These are phyloP conservation scores for Riparia riparia DNA, from an alignment of 2,113 vertebrate genomes.

Conservation along the genomic window DNA sequence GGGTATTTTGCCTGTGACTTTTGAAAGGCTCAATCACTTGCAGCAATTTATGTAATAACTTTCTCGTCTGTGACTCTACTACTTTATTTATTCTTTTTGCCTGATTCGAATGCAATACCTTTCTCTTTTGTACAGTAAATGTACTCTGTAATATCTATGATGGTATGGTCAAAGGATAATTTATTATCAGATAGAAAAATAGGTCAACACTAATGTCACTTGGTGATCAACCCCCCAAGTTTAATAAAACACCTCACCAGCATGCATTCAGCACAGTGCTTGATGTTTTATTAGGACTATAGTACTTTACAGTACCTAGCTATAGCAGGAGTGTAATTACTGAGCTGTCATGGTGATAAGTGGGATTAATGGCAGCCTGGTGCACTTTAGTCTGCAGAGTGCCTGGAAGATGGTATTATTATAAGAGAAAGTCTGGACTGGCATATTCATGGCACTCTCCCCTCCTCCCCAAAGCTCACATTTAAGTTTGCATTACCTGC, in stretches of 20 bases:
- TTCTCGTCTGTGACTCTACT: conserved; percentile 64
- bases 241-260: conserved; percentile 87
- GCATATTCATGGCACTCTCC: conserved; percentile 77
- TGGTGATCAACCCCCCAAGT: conserved; percentile 86
- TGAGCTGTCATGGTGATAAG: conserved; percentile 92
- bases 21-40: conserved; percentile 77
- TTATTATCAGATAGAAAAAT: conserved; percentile 92
- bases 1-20: conserved; percentile 63
- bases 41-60: conserved; percentile 76
- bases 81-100: conserved; percentile 73
- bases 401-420: conserved; percentile 88
- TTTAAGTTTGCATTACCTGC: conserved; percentile 75
- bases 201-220: conserved; percentile 88
- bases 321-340: conserved; percentile 87
- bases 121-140: conserved; percentile 76
- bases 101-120: conserved; percentile 59
- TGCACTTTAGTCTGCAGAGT: conserved; percentile 88
- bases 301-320: conserved; percentile 83
- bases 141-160: conserved; percentile 83
- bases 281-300: conserved; percentile 83
- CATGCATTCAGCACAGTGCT: conserved; percentile 74
- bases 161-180: conserved; percentile 86
- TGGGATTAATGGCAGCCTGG: conserved; percentile 92
- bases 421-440: conserved; percentile 80
- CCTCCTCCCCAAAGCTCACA: conserved; percentile 68